Evolutionary conservation across 2,888 invertebrate species (phyloP).

Genomic region (Eurois occulta): DNA sequence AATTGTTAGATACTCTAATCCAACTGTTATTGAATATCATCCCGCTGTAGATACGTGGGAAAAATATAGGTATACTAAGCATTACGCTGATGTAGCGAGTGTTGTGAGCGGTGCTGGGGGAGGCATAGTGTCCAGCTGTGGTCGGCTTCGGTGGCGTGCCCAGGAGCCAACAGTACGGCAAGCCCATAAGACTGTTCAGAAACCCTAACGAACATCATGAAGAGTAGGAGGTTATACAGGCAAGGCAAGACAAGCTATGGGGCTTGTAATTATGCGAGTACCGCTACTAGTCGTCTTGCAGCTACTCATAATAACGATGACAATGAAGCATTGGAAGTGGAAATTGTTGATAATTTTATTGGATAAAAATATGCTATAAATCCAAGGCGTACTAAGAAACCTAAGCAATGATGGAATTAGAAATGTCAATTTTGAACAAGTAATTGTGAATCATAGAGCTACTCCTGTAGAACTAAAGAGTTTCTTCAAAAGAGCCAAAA

Average conservation of each 20-base stretch:
- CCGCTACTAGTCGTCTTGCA: neutral
- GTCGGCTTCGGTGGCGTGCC: too few relatives aligned
- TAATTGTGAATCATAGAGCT: neutral
- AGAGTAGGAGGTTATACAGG: too few relatives aligned
- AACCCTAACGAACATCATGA: too few relatives aligned
- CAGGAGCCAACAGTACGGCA: too few relatives aligned
- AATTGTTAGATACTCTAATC: conserved; percentile 30
- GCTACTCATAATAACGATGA: neutral
- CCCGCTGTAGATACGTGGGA: conserved; percentile 15
- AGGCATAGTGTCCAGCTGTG: too few relatives aligned
- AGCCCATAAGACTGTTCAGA: too few relatives aligned
- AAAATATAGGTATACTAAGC: neutral
- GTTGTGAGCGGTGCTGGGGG: too few relatives aligned
- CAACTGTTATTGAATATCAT: conserved; percentile 22
- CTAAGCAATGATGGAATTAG: neutral
- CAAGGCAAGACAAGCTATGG: neutral
- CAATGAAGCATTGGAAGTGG: neutral
- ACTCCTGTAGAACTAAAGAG: neutral
- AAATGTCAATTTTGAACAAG: neutral
- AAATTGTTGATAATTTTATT: neutral
- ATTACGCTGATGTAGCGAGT: too few relatives aligned
- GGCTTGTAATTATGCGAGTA: neutral
- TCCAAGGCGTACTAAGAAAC: neutral
- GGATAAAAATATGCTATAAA: neutral
- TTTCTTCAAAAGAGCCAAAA: neutral